These are phyloP conservation scores for Callipepla squamata DNA, from an alignment of 2,113 vertebrate species.

Conservation along the genomic window DNA sequence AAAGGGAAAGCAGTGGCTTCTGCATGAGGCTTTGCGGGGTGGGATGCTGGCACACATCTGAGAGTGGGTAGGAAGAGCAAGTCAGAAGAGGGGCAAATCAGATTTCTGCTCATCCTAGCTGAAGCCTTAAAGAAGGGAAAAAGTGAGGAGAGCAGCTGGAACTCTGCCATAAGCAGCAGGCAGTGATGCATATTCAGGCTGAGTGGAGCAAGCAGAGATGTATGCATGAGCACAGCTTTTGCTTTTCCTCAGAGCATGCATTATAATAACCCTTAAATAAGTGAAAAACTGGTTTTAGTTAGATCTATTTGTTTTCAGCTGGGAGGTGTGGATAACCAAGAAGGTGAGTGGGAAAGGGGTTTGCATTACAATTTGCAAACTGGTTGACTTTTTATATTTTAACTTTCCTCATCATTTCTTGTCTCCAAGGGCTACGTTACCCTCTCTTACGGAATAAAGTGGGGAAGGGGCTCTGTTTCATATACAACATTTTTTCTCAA, in stretches of 20 bases:
- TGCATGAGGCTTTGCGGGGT: not conserved
- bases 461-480: not conserved
- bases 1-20: not conserved
- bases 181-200: slow-evolving; percentile 24
- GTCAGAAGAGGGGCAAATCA: not conserved
- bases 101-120: not conserved
- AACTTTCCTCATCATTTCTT: not conserved
- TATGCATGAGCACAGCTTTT: slow-evolving; percentile 14
- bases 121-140: not conserved
- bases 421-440: not conserved
- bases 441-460: not conserved
- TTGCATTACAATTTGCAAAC: slow-evolving; percentile 12
- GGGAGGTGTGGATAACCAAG: not conserved
- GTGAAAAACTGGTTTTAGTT: not conserved
- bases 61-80: not conserved
- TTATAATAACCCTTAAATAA: slow-evolving; percentile 37
- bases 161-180: not conserved
- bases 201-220: not conserved
- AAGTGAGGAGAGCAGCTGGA: not conserved
- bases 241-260: not conserved
- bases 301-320: slow-evolving; percentile 30
- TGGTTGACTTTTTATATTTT: not conserved
- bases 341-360: not conserved
- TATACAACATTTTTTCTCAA: not conserved
- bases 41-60: not conserved